phyloP scores from a whole-genome alignment of 2,888 invertebrate genomes.

The Sarcophaga rosellei region DNA sequence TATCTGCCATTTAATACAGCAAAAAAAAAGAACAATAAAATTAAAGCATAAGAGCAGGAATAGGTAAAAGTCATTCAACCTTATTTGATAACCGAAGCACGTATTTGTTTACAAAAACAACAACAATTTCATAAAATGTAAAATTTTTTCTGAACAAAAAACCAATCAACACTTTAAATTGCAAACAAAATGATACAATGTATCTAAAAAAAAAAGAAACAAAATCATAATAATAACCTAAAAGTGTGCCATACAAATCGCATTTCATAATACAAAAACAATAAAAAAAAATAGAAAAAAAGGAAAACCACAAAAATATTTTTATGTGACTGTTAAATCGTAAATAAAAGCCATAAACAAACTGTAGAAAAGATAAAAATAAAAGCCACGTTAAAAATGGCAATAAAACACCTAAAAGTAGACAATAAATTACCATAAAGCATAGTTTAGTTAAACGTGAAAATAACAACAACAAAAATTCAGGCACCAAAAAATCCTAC shows the following conservation, averaged over 20 bases:
- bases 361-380: background rate
- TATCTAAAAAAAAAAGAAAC: background rate
- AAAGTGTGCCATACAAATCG: slow-evolving; percentile 24
- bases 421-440: slow-evolving; percentile 21
- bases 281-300: background rate
- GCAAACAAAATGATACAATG: background rate
- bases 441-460: background rate
- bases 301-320: slow-evolving; percentile 15
- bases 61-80: too few relatives aligned
- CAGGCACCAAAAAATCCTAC: background rate
- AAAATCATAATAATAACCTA: slow-evolving; percentile 14
- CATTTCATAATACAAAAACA: background rate
- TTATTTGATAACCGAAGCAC: slow-evolving; percentile 31
- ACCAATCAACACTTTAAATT: background rate
- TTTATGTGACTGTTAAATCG: background rate
- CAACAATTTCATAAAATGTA: background rate
- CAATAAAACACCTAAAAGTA: slow-evolving; percentile 9
- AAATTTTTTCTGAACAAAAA: background rate
- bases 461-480: background rate
- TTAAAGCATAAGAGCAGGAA: too few relatives aligned
- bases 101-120: slow-evolving; percentile 7
- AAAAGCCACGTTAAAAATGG: background rate
- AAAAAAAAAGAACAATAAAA: background rate
- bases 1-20: background rate
- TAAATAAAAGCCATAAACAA: slow-evolving; percentile 16